Base-by-base conservation (phyloP, 1,140 invertebrate species). In the Camponotus vicinus region DNA sequence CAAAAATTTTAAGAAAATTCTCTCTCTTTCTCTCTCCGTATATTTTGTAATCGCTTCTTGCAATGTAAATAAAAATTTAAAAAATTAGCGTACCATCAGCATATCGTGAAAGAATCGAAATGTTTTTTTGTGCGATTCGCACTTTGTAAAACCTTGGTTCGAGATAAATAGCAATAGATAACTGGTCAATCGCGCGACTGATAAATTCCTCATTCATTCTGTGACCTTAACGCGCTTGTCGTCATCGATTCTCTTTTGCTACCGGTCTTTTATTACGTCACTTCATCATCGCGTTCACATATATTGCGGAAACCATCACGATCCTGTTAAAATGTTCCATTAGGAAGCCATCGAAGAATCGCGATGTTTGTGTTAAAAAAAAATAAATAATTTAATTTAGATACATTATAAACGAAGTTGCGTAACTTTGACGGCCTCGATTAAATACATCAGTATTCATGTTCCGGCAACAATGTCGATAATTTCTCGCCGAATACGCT, bases 191-290 rank as follows among this genome's bases (percentile, higher is more conserved):
- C 42, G 59, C 52, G 5, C 61, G 45, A 21, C 52, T 45, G 70
- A 87, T 85, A 79, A 27, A 89, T 89, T 85, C 80, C 61, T 75
- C 86, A 55, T 79, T 79, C 27, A 55, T 49, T 78, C 45, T 34
- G 9, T 40, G 86, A 75, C 82, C 67, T 88, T 52, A 85, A 32
- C 37, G 66, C 69, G 61, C 27, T 73, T 79, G 88, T 88, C 82
- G 87, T 89, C 86, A 70, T 63, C 82, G 55, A 27, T 11, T 71
- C 45, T 67, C 73, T 73, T 69, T 37, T 61, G 52, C 78, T 71
- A 57, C 69, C 61, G 70, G 61, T 79, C 80, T 77, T 87, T 88
- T 88, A 86, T 61, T 88, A 71, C 32, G 49, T 64, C 88, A 82
- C 88, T 63, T 69, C 37, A 76, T 49, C 18, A 11, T 61, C 78